These are phyloP conservation scores for Platalea minor DNA, from an alignment of 2,797 vertebrate genomes.

Conservation along the genomic window DNA sequence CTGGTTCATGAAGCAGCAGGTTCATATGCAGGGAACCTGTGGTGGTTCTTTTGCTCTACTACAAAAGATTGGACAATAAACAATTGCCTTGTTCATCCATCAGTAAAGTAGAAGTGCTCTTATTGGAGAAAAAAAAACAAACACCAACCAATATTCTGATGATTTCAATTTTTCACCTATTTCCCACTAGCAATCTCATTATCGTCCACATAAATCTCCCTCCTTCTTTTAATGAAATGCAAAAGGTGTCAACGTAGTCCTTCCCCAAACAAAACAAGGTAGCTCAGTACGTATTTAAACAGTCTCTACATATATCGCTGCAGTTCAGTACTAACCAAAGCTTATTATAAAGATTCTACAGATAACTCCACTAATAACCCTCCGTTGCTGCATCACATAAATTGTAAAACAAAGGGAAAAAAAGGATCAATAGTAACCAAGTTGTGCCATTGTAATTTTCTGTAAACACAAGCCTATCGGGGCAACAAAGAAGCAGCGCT, in stretches of 20 bases:
- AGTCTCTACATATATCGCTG: not conserved
- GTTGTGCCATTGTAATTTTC: slow-evolving; percentile 50
- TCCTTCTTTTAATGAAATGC: not conserved
- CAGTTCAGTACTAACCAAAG: slow-evolving; percentile 51
- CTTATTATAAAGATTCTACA: slow-evolving; percentile 56
- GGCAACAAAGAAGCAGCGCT: not conserved
- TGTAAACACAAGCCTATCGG: slow-evolving; percentile 19
- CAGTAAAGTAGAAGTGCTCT: not conserved
- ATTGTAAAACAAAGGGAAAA: slow-evolving; percentile 62
- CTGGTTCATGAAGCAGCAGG: not conserved
- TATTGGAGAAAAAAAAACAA: too few species aligned
- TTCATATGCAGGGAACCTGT: not conserved
- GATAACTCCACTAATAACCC: slow-evolving; percentile 49
- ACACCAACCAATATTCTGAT: too few species aligned
- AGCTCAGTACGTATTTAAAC: not conserved
- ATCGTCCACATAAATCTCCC: not conserved
- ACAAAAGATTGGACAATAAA: not conserved
- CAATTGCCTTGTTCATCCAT: not conserved
- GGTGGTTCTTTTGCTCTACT: not conserved
- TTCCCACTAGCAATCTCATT: not conserved
- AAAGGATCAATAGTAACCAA: slow-evolving; percentile 70
- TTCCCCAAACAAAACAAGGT: not conserved
- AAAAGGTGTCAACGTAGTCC: not conserved
- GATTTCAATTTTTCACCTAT: not conserved
- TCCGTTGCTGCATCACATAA: slow-evolving; percentile 48